These are phyloP conservation scores for Conus canariensis DNA, from an alignment of 2,888 invertebrate genomes.

Conservation along the genomic window DNA sequence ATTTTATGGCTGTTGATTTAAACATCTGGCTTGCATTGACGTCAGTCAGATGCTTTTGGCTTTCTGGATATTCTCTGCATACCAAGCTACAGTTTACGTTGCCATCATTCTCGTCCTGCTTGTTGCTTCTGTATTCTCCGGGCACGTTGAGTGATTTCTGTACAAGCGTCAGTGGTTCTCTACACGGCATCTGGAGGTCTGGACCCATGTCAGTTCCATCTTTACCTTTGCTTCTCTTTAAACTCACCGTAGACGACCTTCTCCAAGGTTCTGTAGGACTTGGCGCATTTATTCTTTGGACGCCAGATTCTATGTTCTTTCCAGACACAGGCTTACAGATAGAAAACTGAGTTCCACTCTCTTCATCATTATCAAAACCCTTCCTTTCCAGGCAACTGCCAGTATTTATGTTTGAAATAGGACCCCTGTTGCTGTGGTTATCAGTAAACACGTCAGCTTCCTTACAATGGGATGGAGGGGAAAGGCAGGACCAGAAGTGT, in stretches of 20 bases:
- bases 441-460: no score
- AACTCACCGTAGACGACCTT: no score
- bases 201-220: neutral
- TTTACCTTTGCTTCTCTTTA: neutral
- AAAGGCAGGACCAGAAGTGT: neutral
- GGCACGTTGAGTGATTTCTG: neutral
- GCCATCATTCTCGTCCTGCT: no score
- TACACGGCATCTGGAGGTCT: neutral
- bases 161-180: neutral
- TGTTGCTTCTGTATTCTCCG: no score
- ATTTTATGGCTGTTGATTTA: no score
- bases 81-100: no score
- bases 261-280: neutral
- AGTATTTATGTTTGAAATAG: neutral
- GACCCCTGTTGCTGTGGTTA: neutral
- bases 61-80: no score
- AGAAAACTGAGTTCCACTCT: neutral
- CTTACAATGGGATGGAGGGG: neutral
- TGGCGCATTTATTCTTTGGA: neutral
- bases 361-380: neutral
- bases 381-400: neutral
- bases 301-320: neutral
- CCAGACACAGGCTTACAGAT: neutral
- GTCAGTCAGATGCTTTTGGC: no score
- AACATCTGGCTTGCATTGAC: no score